Conservation (phyloP, 2,797 vertebrate genomes). For the Rallus crepitans region DNA sequence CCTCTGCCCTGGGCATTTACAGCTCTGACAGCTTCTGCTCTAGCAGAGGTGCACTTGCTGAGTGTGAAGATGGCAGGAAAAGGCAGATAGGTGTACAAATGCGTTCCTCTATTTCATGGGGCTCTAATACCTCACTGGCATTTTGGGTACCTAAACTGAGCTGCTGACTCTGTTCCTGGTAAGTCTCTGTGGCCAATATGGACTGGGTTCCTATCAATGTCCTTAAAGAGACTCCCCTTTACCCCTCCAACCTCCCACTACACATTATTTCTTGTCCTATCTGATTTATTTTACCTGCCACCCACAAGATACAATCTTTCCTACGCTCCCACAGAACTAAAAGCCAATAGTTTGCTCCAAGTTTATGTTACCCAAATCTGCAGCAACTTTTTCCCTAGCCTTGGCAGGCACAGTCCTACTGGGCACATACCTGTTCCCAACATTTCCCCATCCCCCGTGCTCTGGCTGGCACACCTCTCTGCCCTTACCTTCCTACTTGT, state of each 20-base stretch:
- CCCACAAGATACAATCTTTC: not conserved
- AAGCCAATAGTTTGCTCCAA: not conserved
- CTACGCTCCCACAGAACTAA: not conserved
- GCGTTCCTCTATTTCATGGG: not conserved
- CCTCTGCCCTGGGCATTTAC: fast-evolving
- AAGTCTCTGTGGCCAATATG: not conserved
- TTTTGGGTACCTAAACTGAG: not conserved
- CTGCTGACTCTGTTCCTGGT: not conserved
- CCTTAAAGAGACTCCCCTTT: not conserved
- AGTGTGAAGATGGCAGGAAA: not conserved
- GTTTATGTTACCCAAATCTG: not conserved
- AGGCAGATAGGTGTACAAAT: not conserved
- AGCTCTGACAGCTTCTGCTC: not conserved
- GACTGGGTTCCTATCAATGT: not conserved
- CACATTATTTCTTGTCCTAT: not conserved
- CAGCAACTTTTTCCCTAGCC: not conserved
- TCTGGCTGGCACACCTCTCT: not conserved
- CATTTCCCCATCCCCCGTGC: not conserved
- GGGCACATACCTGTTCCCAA: not conserved
- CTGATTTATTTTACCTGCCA: not conserved
- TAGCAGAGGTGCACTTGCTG: not conserved
- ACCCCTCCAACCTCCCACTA: not conserved
- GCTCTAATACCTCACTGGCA: not conserved
- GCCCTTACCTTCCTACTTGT: not conserved
- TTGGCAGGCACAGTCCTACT: not conserved